Evolutionary conservation across 2,888 invertebrate genomes (phyloP), one percentile per base, ranked within the genome.

Genomic region (Craniophora ligustri): DNA sequence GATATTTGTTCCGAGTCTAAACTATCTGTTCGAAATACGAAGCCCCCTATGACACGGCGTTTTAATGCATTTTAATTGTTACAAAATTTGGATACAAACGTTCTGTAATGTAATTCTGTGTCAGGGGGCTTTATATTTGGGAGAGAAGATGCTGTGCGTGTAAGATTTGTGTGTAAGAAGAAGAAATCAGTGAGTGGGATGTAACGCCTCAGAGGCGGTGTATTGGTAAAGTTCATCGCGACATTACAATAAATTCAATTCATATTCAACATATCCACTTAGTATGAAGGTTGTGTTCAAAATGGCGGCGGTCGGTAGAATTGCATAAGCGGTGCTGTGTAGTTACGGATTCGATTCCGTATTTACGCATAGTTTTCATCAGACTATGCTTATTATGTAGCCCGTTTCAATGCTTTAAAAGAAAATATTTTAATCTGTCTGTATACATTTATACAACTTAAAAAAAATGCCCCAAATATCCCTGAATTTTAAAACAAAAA

Each of bases 171-270:
- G n/a, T 26, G 26, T 1, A n/a, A 23, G 23, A 23, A 10, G 10
- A 26, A 26, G 1, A n/a, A n/a, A 26, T 10, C 14, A 23, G 14
- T 14, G 8, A 14, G 10, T 26, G 5, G n/a, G n/a, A n/a, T n/a
- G n/a, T n/a, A n/a, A n/a, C n/a, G n/a, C n/a, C n/a, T n/a, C n/a
- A n/a, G n/a, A 26, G 66, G 61, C 54, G 66, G 54, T 61, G 68
- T 68, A 61, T 70, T 70, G 68, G 68, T 68, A 61, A 68, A 65
- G 68, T 65, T 67, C 32, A 15, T 38, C 34, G 28, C 31, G 15
- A 19, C 10, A 5, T 1, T 16, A n/a, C 16, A 26, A 13, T 21
- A 1, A 30, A 32, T 8, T 16, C 16, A 31, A 15, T 35, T 7
- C 4, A 44, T 13, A 14, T 7, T 62, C 31, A 40, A 14, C 32